These are phyloP conservation scores for Sycophaga agraensis DNA, from an alignment of 1,140 invertebrate species.

Conservation along the genomic window DNA sequence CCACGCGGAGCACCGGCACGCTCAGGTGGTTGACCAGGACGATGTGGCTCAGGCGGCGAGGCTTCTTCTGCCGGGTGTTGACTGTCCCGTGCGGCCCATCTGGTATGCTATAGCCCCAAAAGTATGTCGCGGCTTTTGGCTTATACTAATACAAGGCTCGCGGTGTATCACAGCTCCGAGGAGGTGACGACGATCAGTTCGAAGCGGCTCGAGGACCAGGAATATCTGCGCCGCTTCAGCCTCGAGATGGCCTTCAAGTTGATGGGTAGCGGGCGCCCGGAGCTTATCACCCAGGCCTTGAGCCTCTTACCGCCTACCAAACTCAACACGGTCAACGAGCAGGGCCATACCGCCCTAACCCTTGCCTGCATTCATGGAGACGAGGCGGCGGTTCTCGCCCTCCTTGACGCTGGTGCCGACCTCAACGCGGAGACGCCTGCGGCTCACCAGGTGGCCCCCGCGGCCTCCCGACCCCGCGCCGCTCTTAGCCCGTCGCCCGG, in stretches of 20 bases:
- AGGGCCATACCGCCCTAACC: constrained; percentile 81
- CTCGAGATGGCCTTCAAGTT: constrained; percentile 80
- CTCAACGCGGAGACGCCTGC: constrained; percentile 70
- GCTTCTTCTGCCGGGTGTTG: constrained; percentile 81
- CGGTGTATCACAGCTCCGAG: constrained; percentile 51
- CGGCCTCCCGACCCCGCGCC: no score
- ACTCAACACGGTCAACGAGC: constrained; percentile 75
- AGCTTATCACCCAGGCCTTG: constrained; percentile 77
- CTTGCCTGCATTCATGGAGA: constrained; percentile 77
- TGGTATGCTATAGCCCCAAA: no score
- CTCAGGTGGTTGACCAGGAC: constrained; percentile 77
- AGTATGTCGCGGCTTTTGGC: neutral
- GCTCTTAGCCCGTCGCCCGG: no score
- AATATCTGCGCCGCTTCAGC: constrained; percentile 66
- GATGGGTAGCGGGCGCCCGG: constrained; percentile 72
- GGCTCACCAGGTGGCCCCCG: neutral
- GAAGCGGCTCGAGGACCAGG: constrained; percentile 59
- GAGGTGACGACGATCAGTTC: constrained; percentile 50
- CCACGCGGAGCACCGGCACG: constrained; percentile 80
- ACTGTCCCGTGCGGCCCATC: constrained; percentile 79
- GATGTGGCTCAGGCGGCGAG: constrained; percentile 86
- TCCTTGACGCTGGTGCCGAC: constrained; percentile 78
- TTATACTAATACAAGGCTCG: constrained; percentile 1
- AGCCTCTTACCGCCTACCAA: constrained; percentile 74
- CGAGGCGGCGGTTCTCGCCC: constrained; percentile 69